phyloP scores from a whole-genome alignment of 2,888 invertebrate species.

The Cephalotes varians region DNA sequence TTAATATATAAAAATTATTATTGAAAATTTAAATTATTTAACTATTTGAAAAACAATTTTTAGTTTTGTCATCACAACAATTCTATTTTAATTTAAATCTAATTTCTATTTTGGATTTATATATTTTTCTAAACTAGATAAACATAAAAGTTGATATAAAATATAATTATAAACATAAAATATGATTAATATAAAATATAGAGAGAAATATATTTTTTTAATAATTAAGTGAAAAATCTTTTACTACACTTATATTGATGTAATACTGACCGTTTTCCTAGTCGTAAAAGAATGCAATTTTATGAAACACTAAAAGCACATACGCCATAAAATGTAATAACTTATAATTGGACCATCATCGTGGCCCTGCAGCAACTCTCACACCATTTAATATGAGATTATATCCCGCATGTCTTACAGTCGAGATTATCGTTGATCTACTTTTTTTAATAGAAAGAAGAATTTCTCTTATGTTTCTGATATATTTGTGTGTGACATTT shows the following conservation, averaged over 20 bases:
- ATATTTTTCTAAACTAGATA: not conserved
- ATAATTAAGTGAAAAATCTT: not conserved
- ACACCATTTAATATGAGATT: constrained; percentile 27
- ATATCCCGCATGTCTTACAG: not conserved
- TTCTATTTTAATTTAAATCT: not conserved
- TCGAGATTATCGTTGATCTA: constrained; percentile 49
- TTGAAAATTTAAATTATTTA: not conserved
- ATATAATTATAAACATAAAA: too few relatives aligned
- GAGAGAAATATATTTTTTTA: not conserved
- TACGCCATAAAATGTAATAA: constrained; percentile 39
- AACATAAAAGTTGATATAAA: not conserved
- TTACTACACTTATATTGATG: not conserved
- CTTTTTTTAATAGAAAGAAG: constrained; percentile 24
- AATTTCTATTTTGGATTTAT: not conserved
- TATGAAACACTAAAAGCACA: constrained; percentile 27
- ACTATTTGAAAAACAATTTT: not conserved
- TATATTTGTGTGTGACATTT: too few relatives aligned
- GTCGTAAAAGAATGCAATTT: constrained; percentile 28
- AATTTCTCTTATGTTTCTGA: not conserved
- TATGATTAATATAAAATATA: not conserved
- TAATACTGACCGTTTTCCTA: constrained; percentile 6
- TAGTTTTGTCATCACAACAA: not conserved
- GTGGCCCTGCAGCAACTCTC: constrained; percentile 11
- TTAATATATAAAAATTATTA: not conserved
- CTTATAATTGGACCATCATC: constrained; percentile 58